phyloP scores from a whole-genome alignment of 2,113 vertebrate genomes.

The Australoheros scitulus region DNA sequence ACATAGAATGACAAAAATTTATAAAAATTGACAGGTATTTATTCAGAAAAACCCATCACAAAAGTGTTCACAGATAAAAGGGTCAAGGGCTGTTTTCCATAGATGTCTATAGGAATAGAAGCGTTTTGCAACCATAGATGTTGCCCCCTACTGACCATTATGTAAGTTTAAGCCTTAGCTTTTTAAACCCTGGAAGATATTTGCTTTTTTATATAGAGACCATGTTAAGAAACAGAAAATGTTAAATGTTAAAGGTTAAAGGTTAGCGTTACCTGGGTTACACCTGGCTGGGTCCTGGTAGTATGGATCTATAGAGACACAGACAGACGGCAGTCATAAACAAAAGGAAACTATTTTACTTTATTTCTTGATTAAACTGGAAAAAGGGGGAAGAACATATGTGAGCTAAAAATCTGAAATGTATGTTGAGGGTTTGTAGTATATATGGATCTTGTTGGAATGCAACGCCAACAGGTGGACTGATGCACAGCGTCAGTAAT shows the following conservation, averaged over 20 bases:
- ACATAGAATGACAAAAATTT: neutral
- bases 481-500: neutral
- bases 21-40: neutral
- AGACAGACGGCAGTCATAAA: constrained; percentile 20
- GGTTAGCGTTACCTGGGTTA: constrained; percentile 73
- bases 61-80: neutral
- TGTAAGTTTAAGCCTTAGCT: neutral
- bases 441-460: neutral
- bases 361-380: neutral
- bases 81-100: neutral
- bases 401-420: too few relatives aligned
- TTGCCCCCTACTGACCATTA: neutral
- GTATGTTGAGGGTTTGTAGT: too few relatives aligned
- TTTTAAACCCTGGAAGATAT: neutral
- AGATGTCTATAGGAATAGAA: neutral
- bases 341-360: neutral
- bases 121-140: neutral
- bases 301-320: constrained; percentile 71
- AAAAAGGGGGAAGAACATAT: neutral
- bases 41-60: neutral
- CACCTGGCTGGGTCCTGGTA: constrained; percentile 76
- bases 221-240: neutral
- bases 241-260: neutral
- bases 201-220: neutral
- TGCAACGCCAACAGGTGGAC: neutral